Conservation (phyloP, 2,113 vertebrate genomes). For the Pandion haliaetus region DNA sequence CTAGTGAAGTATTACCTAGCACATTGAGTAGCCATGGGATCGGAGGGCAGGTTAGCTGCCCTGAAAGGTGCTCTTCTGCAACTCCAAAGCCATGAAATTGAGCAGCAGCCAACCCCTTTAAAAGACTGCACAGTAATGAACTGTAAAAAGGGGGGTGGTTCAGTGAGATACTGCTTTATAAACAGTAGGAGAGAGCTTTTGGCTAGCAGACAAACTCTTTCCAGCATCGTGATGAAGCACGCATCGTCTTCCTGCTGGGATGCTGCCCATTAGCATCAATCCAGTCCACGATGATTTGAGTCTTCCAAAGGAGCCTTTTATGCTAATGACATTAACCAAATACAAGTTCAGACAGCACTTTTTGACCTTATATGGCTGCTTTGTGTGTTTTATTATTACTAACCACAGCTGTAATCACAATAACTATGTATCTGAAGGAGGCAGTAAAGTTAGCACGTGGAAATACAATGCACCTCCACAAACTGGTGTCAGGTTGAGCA, state of each 20-base stretch:
- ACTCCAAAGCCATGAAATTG: neutral
- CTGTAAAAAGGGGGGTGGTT: neutral
- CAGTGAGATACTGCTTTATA: neutral
- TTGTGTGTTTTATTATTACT: neutral
- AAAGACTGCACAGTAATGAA: neutral
- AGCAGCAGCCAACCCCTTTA: neutral
- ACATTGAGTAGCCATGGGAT: neutral
- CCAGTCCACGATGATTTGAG: neutral
- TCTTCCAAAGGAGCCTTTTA: neutral
- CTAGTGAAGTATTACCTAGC: neutral
- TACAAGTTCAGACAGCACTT: neutral
- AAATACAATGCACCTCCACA: neutral
- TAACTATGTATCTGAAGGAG: neutral
- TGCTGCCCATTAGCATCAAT: constrained; percentile 29
- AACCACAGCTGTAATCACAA: neutral
- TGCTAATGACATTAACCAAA: neutral
- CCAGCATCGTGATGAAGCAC: neutral
- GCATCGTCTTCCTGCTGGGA: neutral
- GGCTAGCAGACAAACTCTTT: constrained; percentile 17
- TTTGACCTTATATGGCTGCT: neutral
- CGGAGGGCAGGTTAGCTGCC: neutral
- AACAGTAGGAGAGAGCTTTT: constrained; percentile 28
- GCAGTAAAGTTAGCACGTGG: neutral
- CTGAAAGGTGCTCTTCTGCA: constrained; percentile 10
- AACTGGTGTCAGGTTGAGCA: neutral